phyloP scores from a whole-genome alignment of 2,113 vertebrate genomes.

The Oophaga pumilio region DNA sequence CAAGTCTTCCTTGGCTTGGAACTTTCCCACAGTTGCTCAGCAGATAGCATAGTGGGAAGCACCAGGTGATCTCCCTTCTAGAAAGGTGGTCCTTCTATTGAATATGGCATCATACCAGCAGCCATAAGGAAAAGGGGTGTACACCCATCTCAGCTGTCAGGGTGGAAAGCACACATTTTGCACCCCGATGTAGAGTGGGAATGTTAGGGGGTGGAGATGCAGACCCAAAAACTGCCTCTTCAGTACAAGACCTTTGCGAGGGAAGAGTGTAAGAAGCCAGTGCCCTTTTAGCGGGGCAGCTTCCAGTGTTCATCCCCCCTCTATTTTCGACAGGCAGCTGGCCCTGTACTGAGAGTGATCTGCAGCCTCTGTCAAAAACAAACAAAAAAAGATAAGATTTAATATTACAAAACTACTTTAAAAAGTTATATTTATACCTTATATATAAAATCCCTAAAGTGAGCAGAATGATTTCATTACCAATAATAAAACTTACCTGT shows the following conservation, averaged over 20 bases:
- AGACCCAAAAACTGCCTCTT: conserved; percentile 59
- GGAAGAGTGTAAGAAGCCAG: conserved; percentile 58
- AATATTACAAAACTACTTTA: conserved; percentile 72
- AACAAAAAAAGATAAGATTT: conserved; percentile 77
- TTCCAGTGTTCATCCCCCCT: conserved; percentile 66
- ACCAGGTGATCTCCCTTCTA: conserved; percentile 58
- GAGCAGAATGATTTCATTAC: conserved; percentile 70
- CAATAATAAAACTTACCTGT: conserved; percentile 79
- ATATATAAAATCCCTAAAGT: conserved; percentile 63
- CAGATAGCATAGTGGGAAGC: conserved; percentile 53
- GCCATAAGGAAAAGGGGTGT: conserved; percentile 35
- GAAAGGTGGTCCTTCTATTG: conserved; percentile 57
- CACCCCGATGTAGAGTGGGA: conserved; percentile 43
- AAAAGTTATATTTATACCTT: conserved; percentile 44
- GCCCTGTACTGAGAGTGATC: conserved; percentile 79
- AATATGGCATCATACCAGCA: conserved; percentile 49
- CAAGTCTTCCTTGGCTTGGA: conserved; percentile 51
- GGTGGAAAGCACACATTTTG: conserved; percentile 49
- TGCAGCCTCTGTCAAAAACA: conserved; percentile 83
- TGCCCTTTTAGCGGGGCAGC: conserved; percentile 65
- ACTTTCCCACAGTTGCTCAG: conserved; percentile 53
- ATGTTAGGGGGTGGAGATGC: conserved; percentile 53
- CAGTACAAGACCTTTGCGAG: conserved; percentile 58
- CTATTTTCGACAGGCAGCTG: conserved; percentile 62
- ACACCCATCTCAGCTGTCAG: conserved; percentile 43